Base-by-base conservation (phyloP, 2,797 vertebrate genomes). In the Rhinophrynus dorsalis region DNA sequence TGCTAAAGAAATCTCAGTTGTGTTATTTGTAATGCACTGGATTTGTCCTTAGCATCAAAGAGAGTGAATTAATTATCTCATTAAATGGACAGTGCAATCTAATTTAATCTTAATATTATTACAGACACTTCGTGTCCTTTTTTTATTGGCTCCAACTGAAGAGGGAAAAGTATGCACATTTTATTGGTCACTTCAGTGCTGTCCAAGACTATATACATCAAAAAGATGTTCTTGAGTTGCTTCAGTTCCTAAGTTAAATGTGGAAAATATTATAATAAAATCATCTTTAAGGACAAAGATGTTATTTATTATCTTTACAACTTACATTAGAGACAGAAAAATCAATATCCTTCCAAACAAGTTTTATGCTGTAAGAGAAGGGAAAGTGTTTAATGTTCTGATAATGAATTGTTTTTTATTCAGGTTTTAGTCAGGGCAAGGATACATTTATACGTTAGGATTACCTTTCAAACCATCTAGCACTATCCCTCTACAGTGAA, bases 221-320 rank as follows among this genome's bases (percentile, higher is more conserved):
- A 24, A 47, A 63, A 6, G 10, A 48, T 35, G 23, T 18, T 5
- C 42, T 54, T 27, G 27, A 44, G 62, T 63, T 56, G 63, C 57
- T 70, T 70, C 38, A 70, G 23, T 48, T 71, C 68, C 68, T 63
- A 56, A 63, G 45, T 56, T 37, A 38, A 71, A 68, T 68, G 45
- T 68, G 66, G 45, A 60, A 68, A 68, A 52, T 60, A 26, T 68
- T 12, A 42, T 52, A 68, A 61, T 69, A 52, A 52, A 30, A 32
- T 45, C 8, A 54, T 40, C 45, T 15, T 29, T 30, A 10, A 52
- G 24, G 30, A 33, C 38, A 6, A 20, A 56, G 32, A 68, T 68
- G 44, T 26, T 51, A 40, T 60, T 59, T 32, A 60, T n/a, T 48
- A 10, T 29, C 29, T 35, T 29, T 27, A 13, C 26, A 45, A 33